A percentile compares a stretch with the other conserved stretches of the same genome.
Evolutionary conservation across 1,140 invertebrate genomes (phyloP).

Genomic region (Drosophila parvula): DNA sequence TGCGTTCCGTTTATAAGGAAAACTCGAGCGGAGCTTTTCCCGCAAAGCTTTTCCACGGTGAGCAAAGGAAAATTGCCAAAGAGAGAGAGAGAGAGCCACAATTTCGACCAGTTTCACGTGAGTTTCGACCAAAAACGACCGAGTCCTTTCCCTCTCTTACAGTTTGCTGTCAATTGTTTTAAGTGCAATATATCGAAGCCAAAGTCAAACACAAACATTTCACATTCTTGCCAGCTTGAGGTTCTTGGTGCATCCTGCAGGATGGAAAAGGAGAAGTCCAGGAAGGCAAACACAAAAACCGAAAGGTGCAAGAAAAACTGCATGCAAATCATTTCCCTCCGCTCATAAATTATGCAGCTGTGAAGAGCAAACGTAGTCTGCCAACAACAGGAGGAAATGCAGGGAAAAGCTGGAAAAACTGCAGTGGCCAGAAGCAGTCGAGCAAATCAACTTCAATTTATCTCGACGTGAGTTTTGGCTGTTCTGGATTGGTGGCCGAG

Average conservation of each 20-base stretch:
- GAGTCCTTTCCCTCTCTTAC: conserved; percentile 19
- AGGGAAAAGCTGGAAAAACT: conserved; percentile 23
- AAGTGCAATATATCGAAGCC: conserved; percentile 65
- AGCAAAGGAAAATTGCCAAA: conserved; percentile 17
- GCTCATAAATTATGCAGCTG: conserved; percentile 70
- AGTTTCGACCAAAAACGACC: conserved; percentile 40
- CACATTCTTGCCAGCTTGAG: conserved; percentile 33
- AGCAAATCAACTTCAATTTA: conserved; percentile 73
- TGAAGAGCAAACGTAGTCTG: conserved; percentile 15
- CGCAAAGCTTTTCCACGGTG: conserved; percentile 45
- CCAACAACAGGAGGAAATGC: not conserved
- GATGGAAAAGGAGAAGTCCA: not conserved
- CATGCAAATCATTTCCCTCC: conserved; percentile 78
- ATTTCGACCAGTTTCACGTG: conserved; percentile 59
- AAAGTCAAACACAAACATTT: conserved; percentile 49
- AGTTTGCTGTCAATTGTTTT: conserved; percentile 69
- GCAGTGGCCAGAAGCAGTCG: conserved; percentile 30
- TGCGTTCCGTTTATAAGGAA: conserved; percentile 64
- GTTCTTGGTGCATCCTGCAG: conserved; percentile 13
- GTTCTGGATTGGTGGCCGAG: conserved; percentile 11
- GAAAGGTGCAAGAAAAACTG: conserved; percentile 55
- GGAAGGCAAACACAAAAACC: conserved; percentile 18
- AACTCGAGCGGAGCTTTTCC: conserved; percentile 25
- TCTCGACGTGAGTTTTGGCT: conserved; percentile 45
- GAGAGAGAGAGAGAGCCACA: conserved; percentile 21